A percentile compares a stretch with the other conserved stretches of the same genome.
phyloP scores from a whole-genome alignment of 2,797 vertebrate genomes.

The Catharus ustulatus region DNA sequence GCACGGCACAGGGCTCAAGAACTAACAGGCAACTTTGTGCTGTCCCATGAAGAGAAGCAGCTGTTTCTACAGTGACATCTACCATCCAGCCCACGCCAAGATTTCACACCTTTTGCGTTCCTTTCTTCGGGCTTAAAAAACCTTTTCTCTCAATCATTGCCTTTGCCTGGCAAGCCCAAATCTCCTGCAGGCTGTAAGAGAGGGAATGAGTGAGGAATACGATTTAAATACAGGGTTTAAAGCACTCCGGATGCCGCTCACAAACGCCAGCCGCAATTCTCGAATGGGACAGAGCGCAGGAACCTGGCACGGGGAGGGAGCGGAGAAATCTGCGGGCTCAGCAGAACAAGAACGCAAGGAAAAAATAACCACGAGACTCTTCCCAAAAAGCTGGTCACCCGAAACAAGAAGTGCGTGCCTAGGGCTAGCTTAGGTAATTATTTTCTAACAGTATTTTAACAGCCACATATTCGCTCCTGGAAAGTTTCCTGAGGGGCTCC shows the following conservation, averaged over 20 bases:
- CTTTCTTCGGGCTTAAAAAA: background rate
- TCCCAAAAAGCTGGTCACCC: background rate
- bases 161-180: background rate
- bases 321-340: background rate
- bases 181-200: no score
- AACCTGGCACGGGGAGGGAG: fast-evolving
- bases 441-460: background rate
- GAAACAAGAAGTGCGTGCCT: background rate
- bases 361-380: background rate
- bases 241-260: no score
- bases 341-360: background rate
- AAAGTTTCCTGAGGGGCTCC: background rate
- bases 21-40: no score
- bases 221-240: no score
- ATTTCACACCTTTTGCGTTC: background rate
- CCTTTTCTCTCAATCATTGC: background rate
- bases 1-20: fast-evolving
- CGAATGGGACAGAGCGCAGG: fast-evolving
- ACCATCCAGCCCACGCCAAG: fast-evolving
- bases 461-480: background rate
- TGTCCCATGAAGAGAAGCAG: background rate
- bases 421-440: background rate
- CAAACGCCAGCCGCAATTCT: background rate
- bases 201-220: background rate
- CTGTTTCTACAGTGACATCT: background rate